phyloP scores from a whole-genome alignment of 2,888 invertebrate genomes.

The Callyntrura guangdongensis region DNA sequence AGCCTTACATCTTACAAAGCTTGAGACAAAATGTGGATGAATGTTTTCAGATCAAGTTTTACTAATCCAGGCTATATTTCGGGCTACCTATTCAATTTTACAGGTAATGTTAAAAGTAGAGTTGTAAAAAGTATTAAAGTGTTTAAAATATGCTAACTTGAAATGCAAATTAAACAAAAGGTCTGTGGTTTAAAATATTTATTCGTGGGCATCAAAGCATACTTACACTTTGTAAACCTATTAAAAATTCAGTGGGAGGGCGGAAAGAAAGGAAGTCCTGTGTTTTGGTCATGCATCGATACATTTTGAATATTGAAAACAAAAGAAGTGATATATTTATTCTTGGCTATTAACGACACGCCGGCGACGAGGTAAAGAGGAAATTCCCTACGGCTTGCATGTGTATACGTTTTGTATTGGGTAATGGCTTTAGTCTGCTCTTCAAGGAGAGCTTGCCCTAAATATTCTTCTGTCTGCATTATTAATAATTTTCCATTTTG shows the following conservation, averaged over 20 bases:
- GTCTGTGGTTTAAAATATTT: background rate
- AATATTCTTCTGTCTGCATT: conserved; percentile 4
- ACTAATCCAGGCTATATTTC: background rate
- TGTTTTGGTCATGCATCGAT: conserved; percentile 62
- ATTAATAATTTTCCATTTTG: conserved; percentile 4
- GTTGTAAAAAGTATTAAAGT: conserved; percentile 14
- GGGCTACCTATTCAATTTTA: background rate
- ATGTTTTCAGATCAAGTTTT: background rate
- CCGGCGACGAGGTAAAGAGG: conserved; percentile 36
- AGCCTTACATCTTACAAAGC: too few relatives aligned
- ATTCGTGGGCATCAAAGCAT: background rate
- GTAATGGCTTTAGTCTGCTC: background rate
- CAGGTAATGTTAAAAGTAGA: too few relatives aligned
- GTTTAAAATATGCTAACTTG: conserved; percentile 19
- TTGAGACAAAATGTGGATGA: too few relatives aligned
- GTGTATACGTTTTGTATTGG: background rate
- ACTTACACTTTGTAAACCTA: background rate
- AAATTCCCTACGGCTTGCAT: conserved; percentile 57
- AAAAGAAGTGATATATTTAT: background rate
- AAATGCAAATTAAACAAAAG: too few relatives aligned
- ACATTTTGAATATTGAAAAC: conserved; percentile 59
- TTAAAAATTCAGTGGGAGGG: conserved; percentile 76
- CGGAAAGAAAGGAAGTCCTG: conserved; percentile 23
- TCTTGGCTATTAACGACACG: too few relatives aligned
- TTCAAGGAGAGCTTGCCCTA: conserved; percentile 25